Conservation (phyloP, 1,140 invertebrate genomes). For the Ditylenchus dipsaci region DNA sequence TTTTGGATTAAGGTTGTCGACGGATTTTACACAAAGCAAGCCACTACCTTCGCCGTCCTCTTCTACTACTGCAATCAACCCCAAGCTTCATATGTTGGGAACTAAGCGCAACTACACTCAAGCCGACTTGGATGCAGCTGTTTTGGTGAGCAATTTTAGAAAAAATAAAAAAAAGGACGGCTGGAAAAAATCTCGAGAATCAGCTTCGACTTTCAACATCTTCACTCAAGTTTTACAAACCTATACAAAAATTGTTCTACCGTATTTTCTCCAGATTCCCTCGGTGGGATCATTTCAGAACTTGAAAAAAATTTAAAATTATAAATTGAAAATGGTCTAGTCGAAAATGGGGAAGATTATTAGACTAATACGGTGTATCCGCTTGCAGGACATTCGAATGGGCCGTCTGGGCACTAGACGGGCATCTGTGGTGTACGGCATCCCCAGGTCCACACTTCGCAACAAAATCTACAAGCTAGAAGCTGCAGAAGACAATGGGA, state of each 20-base stretch:
- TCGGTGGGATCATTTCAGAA: too few relatives aligned
- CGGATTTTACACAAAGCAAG: not conserved
- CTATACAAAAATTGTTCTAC: too few relatives aligned
- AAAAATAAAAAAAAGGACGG: too few relatives aligned
- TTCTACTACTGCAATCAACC: too few relatives aligned
- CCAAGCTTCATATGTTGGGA: slow-evolving; percentile 4
- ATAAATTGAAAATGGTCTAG: too few relatives aligned
- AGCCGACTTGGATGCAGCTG: slow-evolving; percentile 30
- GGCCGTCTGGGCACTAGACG: slow-evolving; percentile 83
- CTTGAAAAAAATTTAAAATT: too few relatives aligned
- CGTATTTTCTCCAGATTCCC: too few relatives aligned
- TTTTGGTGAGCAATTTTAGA: slow-evolving; percentile 11
- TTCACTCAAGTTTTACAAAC: too few relatives aligned
- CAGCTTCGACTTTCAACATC: too few relatives aligned
- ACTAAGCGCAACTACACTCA: slow-evolving; percentile 26
- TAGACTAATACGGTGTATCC: not conserved
- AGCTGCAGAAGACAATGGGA: slow-evolving; percentile 63
- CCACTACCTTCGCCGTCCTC: not conserved
- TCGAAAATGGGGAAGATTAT: too few relatives aligned
- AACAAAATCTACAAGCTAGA: slow-evolving; percentile 86
- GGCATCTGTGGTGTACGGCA: slow-evolving; percentile 86
- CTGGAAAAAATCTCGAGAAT: too few relatives aligned
- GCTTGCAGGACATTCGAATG: slow-evolving; percentile 75
- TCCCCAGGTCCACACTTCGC: slow-evolving; percentile 84
- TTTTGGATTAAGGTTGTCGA: not conserved